These are phyloP conservation scores for Lochmaea capreae DNA, from an alignment of 2,888 invertebrate genomes.

Conservation along the genomic window DNA sequence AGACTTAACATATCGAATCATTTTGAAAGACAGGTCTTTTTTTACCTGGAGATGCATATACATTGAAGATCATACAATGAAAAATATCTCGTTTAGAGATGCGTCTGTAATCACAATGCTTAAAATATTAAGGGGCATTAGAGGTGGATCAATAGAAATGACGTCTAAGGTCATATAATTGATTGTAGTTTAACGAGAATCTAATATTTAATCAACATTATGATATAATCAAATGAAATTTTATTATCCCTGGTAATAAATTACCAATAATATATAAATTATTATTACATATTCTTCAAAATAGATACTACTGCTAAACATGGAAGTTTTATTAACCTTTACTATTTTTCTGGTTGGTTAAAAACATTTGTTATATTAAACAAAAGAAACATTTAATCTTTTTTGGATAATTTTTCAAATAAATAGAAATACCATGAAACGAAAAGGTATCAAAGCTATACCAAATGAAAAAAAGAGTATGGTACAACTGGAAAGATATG, in stretches of 20 bases:
- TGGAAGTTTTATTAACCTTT: not conserved
- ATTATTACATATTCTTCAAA: too few species aligned
- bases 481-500: too few species aligned
- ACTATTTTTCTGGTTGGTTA: too few species aligned
- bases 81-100: conserved; percentile 36
- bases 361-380: too few species aligned
- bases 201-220: conserved; percentile 11
- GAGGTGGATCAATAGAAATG: conserved; percentile 28
- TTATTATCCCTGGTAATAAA: not conserved
- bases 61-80: conserved; percentile 36
- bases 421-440: too few species aligned
- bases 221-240: conserved; percentile 1
- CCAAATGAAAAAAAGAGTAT: too few species aligned
- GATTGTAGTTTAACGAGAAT: conserved; percentile 23
- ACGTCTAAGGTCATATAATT: conserved; percentile 13
- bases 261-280: not conserved
- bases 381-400: too few species aligned
- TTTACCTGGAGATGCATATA: conserved; percentile 49
- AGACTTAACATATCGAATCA: conserved; percentile 44
- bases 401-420: too few species aligned
- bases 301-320: too few species aligned
- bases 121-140: conserved; percentile 30
- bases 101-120: conserved; percentile 39
- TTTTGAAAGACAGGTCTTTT: conserved; percentile 46
- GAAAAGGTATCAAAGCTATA: too few species aligned